Evolutionary conservation across 2,888 invertebrate genomes (phyloP).

Genomic region (Blomia tropicalis): DNA sequence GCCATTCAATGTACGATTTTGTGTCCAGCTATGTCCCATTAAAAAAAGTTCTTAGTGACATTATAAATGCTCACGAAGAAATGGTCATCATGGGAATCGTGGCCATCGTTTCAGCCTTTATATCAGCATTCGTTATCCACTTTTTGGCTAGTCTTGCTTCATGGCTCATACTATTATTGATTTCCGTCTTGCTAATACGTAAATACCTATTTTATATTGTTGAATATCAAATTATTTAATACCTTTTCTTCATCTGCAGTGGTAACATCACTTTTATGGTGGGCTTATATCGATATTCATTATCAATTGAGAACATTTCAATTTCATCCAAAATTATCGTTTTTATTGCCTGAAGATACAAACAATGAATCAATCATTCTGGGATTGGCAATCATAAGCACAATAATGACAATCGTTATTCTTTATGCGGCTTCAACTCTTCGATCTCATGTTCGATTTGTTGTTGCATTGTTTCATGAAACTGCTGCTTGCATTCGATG

Average conservation of each 20-base stretch:
- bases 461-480: slow-evolving; percentile 70
- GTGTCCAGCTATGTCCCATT: slow-evolving; percentile 74
- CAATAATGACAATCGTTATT: slow-evolving; percentile 59
- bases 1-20: slow-evolving; percentile 55
- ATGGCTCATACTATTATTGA: slow-evolving; percentile 67
- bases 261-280: slow-evolving; percentile 68
- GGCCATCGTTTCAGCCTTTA: slow-evolving; percentile 63
- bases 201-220: slow-evolving; percentile 34
- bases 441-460: slow-evolving; percentile 60
- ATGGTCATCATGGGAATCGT: slow-evolving; percentile 62
- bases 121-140: slow-evolving; percentile 66
- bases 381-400: slow-evolving; percentile 64
- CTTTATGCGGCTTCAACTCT: slow-evolving; percentile 56
- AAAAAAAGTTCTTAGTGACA: slow-evolving; percentile 69
- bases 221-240: slow-evolving; percentile 33
- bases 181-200: slow-evolving; percentile 54
- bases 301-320: neutral
- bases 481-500: slow-evolving; percentile 70
- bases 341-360: slow-evolving; percentile 50
- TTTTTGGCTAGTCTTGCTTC: slow-evolving; percentile 65
- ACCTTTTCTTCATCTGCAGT: slow-evolving; percentile 14
- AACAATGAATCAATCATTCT: slow-evolving; percentile 73
- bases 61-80: slow-evolving; percentile 71
- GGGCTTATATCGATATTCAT: slow-evolving; percentile 58
- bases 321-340: neutral